Evolutionary conservation across 2,888 invertebrate species (phyloP), one percentile per base, ranked within the genome.

Genomic region (Deilephila elpenor): DNA sequence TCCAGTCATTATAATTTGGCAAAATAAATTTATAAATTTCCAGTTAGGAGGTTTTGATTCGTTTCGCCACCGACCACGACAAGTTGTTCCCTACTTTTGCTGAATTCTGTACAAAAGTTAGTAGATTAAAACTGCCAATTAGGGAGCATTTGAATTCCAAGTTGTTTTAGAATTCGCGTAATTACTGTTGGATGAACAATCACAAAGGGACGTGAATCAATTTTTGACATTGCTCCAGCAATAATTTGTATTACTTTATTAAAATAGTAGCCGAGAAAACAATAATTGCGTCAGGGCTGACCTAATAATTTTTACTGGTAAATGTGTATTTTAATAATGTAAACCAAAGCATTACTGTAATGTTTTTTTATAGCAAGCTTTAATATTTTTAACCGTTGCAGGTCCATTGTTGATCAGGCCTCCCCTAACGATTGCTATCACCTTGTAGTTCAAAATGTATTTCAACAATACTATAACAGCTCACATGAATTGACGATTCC

Each of bases 51-150:
- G 87, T 89, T 90, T 89, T 90, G 93, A 91, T 92, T 92, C 90
- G 89, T 90, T 89, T 88, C 89, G 86, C 89, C 89, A 83, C 88
- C 89, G 84, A 92, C 93, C 92, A 88, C 92, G 92, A 92, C 91
- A 91, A 93, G 88, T 91, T 91, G 91, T 90, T 92, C 89, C 89
- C 86, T 89, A 92, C 92, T 92, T 92, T 89, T 86, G 89, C 86
- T 87, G 89, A 91, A 91, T 92, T 92, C 91, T 88, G 90, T 88
- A 92, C 91, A 91, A 92, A 94, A 93, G 93, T 93, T 93, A 91
- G 92, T 92, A 92, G 91, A 93, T 93, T 94, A 93, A 93, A 93
- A 93, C 93, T 94, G 93, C 93, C 93, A 93, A 93, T 93, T 93
- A 94, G 89, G 87, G 87, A 91, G 90, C 90, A 93, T 93, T 93